Conservation (phyloP, 1,140 invertebrate species). For the Venturia canescens region DNA sequence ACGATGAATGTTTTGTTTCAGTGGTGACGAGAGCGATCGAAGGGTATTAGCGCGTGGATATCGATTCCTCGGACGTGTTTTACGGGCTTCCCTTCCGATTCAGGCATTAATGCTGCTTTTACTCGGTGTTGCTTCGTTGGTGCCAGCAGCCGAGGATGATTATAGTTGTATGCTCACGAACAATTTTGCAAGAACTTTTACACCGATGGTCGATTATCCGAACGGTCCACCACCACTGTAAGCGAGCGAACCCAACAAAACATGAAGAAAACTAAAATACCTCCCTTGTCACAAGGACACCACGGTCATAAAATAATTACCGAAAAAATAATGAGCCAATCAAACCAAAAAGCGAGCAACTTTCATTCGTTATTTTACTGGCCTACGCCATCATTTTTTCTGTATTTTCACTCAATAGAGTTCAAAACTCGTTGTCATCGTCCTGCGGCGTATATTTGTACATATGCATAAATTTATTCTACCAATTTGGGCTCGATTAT, state of each 20-base stretch:
- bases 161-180: constrained; percentile 90
- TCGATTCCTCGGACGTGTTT: constrained; percentile 90
- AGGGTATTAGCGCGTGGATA: constrained; percentile 85
- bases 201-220: constrained; percentile 91
- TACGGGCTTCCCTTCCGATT: constrained; percentile 93
- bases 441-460: constrained; percentile 31
- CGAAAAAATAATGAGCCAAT: background rate
- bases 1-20: constrained; percentile 65
- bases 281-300: background rate
- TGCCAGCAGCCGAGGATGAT: constrained; percentile 91
- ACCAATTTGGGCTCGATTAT: background rate
- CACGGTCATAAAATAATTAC: background rate
- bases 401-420: background rate
- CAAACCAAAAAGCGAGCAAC: background rate
- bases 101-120: constrained; percentile 92
- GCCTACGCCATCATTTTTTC: constrained; percentile 28
- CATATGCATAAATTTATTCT: constrained; percentile 3
- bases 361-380: background rate
- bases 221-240: constrained; percentile 93
- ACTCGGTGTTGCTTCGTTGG: constrained; percentile 90
- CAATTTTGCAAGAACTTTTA: constrained; percentile 87
- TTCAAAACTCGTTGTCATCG: background rate
- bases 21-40: constrained; percentile 76
- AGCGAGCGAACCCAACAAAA: background rate
- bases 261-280: constrained; percentile 26